Evolutionary conservation across 1,140 invertebrate species (phyloP).

Genomic region (Drosophila novamexicana): DNA sequence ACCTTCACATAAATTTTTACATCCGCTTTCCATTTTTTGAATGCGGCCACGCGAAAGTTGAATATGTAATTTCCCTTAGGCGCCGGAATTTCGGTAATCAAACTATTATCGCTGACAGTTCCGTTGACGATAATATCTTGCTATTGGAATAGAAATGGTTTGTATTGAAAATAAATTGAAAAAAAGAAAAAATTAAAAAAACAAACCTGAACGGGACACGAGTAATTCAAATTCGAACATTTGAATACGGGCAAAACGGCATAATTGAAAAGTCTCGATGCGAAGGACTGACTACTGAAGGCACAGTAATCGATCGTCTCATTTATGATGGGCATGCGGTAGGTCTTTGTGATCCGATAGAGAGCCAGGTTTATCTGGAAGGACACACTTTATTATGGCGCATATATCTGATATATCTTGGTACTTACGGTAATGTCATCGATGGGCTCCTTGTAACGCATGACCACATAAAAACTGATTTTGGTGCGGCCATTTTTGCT

Average conservation of each 20-base stretch:
- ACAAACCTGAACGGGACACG: constrained; percentile 21
- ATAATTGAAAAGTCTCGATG: background rate
- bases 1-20: constrained; percentile 14
- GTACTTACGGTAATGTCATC: constrained; percentile 52
- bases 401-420: no score
- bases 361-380: constrained; percentile 11
- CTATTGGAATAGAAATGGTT: constrained; percentile 11
- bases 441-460: constrained; percentile 40
- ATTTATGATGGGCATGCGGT: constrained; percentile 45
- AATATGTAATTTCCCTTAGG: constrained; percentile 51
- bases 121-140: constrained; percentile 45
- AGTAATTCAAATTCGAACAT: constrained; percentile 20
- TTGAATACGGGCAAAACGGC: background rate
- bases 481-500: constrained; percentile 24
- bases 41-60: constrained; percentile 22
- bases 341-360: constrained; percentile 18
- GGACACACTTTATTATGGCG: no score
- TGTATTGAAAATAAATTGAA: background rate
- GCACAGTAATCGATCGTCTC: constrained; percentile 54
- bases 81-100: constrained; percentile 29
- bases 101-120: background rate
- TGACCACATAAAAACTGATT: constrained; percentile 27
- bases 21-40: constrained; percentile 32
- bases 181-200: background rate
- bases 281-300: background rate